Base-by-base conservation (phyloP, 1,140 invertebrate species). In the Anoplophora glabripennis region DNA sequence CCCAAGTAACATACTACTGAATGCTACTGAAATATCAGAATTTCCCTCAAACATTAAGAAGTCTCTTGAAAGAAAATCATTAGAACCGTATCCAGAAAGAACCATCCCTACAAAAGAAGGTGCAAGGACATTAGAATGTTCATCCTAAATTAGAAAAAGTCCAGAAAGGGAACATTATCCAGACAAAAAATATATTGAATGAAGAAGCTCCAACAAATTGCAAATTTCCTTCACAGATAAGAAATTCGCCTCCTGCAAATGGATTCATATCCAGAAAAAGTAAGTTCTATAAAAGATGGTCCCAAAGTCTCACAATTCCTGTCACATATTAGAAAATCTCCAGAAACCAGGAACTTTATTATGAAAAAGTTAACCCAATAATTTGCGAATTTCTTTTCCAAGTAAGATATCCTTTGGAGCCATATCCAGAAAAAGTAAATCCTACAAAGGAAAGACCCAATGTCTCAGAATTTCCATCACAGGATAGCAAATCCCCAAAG, bases 401-500 rank as follows among this genome's bases (percentile, higher is more conserved):
- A 61, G 64, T 64, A 14, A 59, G 62, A 11, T n/a, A 63, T 41
- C 38, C 60, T 12, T 18, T 56, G 33, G 61, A 64, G 40, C 17
- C 45, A 8, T 64, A 61, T 41, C 53, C 58, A 37, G 61, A 60
- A 47, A 60, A 55, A 38, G 18, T 18, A 15, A 54, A 45, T 28
- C 33, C 51, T 17, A 45, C 21, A 9, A 62, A 65, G 21, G 18
- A 38, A 18, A 45, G 12, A n/a, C 58, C 62, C 7, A 38, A 18
- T 17, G 18, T 65, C 3, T 46, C 28, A 28, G 66, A 70, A 59
- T 68, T 67, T 52, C 69, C 69, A 28, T 61, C 67, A 1, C 65
- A 67, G 59, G 58, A 60, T 37, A 66, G 66, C 53, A 67, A 35
- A 57, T 64, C 66, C 48, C 66, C 70, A n/a, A 57, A 69, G 63